A percentile compares a stretch with the other conserved stretches of the same genome.
These are phyloP conservation scores for Lutjanus erythropterus DNA, from an alignment of 2,113 vertebrate species.

Conservation along the genomic window DNA sequence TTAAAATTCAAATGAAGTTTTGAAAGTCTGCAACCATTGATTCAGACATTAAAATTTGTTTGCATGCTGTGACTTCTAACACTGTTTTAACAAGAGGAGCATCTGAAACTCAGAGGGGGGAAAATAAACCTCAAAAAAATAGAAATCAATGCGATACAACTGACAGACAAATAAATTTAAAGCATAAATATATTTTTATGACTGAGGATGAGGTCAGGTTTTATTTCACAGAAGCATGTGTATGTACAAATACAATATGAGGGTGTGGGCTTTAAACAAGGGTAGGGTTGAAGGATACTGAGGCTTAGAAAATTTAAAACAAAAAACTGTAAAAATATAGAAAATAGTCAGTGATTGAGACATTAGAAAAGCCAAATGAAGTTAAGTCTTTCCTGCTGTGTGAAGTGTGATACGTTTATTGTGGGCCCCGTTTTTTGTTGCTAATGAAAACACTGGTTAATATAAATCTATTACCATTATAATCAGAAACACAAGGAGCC, in stretches of 20 bases:
- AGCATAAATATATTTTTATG: neutral
- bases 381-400: neutral
- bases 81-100: neutral
- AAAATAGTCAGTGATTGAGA: constrained; percentile 10
- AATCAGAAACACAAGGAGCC: constrained; percentile 31
- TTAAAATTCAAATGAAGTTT: neutral
- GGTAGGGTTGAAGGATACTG: too few species aligned
- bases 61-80: neutral
- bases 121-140: neutral
- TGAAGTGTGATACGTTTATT: constrained; percentile 4
- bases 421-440: constrained; percentile 5
- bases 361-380: constrained; percentile 32
- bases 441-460: constrained; percentile 43
- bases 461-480: constrained; percentile 40
- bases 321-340: too few species aligned
- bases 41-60: neutral
- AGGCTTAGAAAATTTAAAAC: neutral
- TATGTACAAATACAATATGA: too few species aligned
- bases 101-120: neutral
- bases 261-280: too few species aligned
- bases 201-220: neutral
- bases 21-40: neutral
- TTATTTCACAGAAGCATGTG: too few species aligned
- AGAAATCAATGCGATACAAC: neutral
- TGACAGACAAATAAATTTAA: neutral